phyloP scores from a whole-genome alignment of 2,888 invertebrate species.

The Lampropteryx suffumata region DNA sequence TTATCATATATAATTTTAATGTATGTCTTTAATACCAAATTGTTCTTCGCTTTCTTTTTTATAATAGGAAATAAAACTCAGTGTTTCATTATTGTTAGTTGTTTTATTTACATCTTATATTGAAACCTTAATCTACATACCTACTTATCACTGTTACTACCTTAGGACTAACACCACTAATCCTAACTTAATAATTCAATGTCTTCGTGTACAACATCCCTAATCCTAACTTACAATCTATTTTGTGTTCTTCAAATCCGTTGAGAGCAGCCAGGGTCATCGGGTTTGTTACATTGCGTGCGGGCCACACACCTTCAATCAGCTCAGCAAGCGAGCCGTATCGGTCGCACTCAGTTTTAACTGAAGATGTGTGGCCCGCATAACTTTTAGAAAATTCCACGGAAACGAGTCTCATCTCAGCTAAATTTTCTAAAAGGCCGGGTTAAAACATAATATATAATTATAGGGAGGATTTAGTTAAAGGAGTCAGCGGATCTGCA shows the following conservation, averaged over 20 bases:
- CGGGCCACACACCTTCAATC: constrained; percentile 9
- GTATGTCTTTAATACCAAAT: no score
- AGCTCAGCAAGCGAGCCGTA: no score
- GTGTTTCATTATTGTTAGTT: constrained; percentile 21
- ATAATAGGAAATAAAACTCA: constrained; percentile 10
- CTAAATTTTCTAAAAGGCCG: constrained; percentile 1
- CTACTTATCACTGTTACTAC: constrained; percentile 1
- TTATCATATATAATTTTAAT: no score
- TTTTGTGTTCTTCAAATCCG: no score
- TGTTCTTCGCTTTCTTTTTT: neutral
- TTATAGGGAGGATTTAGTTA: neutral
- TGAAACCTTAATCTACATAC: neutral
- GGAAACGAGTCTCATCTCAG: constrained; percentile 6
- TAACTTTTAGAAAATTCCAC: constrained; percentile 8
- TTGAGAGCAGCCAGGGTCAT: constrained; percentile 6
- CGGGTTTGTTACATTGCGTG: neutral
- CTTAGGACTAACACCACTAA: constrained; percentile 1
- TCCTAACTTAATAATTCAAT: neutral
- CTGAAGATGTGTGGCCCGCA: constrained; percentile 11
- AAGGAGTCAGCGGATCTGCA: constrained; percentile 55
- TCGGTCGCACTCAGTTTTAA: neutral
- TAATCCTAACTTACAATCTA: no score
- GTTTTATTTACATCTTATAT: constrained; percentile 16
- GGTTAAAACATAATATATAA: neutral
- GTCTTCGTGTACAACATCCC: no score